Evolutionary conservation across 2,888 invertebrate genomes (phyloP).

Genomic region (Machimus atricapillus): DNA sequence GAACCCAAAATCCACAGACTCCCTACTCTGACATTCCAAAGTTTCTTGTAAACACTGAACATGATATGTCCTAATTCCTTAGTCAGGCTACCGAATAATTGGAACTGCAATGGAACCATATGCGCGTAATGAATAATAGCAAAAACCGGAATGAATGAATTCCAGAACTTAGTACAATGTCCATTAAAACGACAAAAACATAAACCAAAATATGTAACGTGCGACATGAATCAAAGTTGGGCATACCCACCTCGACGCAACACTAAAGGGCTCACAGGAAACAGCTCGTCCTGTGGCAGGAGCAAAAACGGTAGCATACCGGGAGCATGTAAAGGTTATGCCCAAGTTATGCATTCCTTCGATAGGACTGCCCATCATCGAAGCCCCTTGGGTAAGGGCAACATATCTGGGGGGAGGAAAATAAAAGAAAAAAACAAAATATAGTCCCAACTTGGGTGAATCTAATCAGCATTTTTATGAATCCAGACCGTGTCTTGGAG

Average conservation of each 20-base stretch:
- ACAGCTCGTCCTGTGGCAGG: background rate
- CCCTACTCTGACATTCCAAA: background rate
- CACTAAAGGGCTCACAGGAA: background rate
- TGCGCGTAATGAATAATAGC: background rate
- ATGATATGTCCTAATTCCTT: background rate
- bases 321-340: background rate
- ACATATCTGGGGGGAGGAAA: background rate
- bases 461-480: conserved; percentile 27
- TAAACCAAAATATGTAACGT: background rate
- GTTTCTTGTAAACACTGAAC: background rate
- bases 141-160: background rate
- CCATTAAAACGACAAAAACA: background rate
- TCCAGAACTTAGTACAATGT: background rate
- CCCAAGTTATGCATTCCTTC: background rate
- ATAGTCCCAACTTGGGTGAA: background rate
- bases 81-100: background rate
- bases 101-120: background rate
- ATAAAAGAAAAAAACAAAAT: background rate
- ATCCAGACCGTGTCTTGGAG: background rate
- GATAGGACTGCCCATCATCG: background rate
- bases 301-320: background rate
- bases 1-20: background rate
- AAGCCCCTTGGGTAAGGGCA: background rate
- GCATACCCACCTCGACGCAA: background rate
- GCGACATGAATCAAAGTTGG: background rate